Evolutionary conservation across 2,888 invertebrate species (phyloP), one percentile per base, ranked within the genome.

Genomic region (Minunthozetes semirufus): DNA sequence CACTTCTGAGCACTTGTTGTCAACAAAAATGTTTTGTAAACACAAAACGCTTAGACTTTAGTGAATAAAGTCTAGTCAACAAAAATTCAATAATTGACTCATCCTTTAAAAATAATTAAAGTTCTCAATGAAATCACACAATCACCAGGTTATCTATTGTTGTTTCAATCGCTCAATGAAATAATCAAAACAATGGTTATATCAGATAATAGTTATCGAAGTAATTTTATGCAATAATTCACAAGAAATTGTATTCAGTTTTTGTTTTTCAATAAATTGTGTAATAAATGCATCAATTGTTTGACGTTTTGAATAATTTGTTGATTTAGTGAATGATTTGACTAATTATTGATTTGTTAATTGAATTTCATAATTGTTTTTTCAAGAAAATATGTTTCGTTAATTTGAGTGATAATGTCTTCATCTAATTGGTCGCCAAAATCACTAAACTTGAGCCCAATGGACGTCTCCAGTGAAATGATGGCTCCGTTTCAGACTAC

Each of bases 401-500:
- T 19, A n/a, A 19, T 53, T 11, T 42, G 42, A 42, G 11, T 4
- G 42, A 42, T 11, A 42, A 42, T 70, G 70, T 48, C 70, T 48
- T 48, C 42, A 48, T 2, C 27, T 9, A 70, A 70, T 70, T 70
- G 70, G 70, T 70, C 70, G 8, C 70, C 46, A 70, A 70, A 48
- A 42, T 70, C 46, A 4, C 11, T 19, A 27, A 48, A 46, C 27
- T 3, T 22, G 19, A 25, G 17, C 11, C 46, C 70, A 17, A 46
- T 46, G 22, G 46, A 48, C 17, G 48, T 70, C 19, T 70, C 70
- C 46, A 22, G 5, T 9, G 70, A 70, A 70, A 70, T 70, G 70
- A 46, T 70, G 70, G 70, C 70, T 15, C 70, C 70, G 1, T 70
- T 70, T 17, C 38, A 66, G 63, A 15, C 72, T 0, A 15, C 22